Evolutionary conservation across 2,888 invertebrate genomes (phyloP), one percentile per base, ranked within the genome.

Genomic region (Cecidostiba fungosa): DNA sequence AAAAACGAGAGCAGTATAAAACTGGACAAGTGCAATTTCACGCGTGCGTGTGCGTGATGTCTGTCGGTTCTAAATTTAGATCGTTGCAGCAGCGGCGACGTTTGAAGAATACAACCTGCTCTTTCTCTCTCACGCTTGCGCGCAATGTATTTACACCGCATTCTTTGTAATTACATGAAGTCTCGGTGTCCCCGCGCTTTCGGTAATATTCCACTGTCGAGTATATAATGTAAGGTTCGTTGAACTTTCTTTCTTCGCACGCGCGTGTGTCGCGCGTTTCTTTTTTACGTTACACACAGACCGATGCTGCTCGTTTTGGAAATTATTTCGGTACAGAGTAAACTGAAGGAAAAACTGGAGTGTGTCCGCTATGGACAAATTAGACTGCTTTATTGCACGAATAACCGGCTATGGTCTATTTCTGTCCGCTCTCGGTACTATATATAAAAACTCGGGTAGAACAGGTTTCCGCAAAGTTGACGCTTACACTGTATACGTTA

Each of bases 151-250:
- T 77, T 70, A 77, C n/a, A n/a, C 76, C 43, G 81, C 85, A 85
- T 81, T 85, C 72, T 81, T 85, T 47, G 85, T 59, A 81, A 85
- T 85, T 85, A 77, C n/a, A n/a, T n/a, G 69, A 74, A 73, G 78
- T 73, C 62, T 47, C 29, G 12, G 77, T 29, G 47, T 26, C 36
- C 66, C 26, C 72, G 73, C 36, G 80, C 54, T 43, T 43, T 81
- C 29, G 29, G 85, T 72, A 29, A 85, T 77, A 81, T 85, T 85
- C 81, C 85, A 72, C 77, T 84, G 66, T 6, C 39, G 54, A 26
- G 43, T 43, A 12, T 43, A 39, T 39, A 50, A n/a, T n/a, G n/a
- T n/a, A n/a, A 66, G 43, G 84, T 79, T 14, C 84, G 43, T 84
- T 84, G 69, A 84, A 84, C 84, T 66, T 62, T 59, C 77, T 73